Conservation (phyloP, 2,113 vertebrate genomes). For the Regulus satrapa region DNA sequence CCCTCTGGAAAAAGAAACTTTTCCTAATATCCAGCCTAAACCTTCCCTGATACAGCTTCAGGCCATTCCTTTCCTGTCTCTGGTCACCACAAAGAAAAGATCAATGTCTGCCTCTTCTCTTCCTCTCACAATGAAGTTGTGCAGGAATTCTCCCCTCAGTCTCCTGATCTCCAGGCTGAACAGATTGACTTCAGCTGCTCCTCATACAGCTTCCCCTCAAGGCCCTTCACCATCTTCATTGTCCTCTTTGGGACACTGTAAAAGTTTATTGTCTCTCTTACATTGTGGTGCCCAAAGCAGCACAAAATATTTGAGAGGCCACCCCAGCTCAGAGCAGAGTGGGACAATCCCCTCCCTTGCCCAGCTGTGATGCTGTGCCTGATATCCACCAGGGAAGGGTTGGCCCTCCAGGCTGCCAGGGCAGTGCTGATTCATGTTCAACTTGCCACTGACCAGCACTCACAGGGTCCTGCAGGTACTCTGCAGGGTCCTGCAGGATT, state of each 20-base stretch:
- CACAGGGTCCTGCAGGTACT: neutral
- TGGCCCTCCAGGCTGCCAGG: neutral
- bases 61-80: neutral
- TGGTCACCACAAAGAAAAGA: neutral
- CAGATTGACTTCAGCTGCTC: neutral
- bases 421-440: neutral
- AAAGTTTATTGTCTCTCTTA: neutral
- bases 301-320: rapidly evolving
- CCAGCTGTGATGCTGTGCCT: rapidly evolving
- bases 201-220: rapidly evolving
- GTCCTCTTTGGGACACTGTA: neutral
- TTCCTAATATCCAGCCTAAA: neutral
- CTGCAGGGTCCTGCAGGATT: neutral
- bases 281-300: neutral
- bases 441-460: rapidly evolving
- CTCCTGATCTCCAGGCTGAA: neutral
- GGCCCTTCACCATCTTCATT: neutral
- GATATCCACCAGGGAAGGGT: rapidly evolving
- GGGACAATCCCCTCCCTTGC: neutral
- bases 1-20: neutral
- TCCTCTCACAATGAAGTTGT: rapidly evolving
- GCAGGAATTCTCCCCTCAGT: neutral
- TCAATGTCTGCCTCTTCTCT: neutral
- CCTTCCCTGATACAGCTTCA: neutral
- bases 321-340: neutral